These are phyloP conservation scores for Oedothorax gibbosus DNA, from an alignment of 1,140 invertebrate genomes.

Conservation along the genomic window DNA sequence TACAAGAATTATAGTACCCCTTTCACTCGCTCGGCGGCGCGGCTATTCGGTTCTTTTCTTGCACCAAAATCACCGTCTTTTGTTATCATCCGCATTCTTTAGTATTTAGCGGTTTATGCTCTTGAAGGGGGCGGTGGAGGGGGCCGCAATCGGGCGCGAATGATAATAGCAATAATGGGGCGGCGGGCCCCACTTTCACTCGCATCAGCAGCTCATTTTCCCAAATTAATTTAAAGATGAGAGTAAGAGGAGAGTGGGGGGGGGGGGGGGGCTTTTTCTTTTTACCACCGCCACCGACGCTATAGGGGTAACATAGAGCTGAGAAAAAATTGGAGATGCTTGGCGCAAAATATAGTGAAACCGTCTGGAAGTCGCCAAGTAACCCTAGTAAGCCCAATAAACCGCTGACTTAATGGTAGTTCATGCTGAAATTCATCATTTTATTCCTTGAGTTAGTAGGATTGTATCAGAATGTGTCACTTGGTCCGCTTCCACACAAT, in stretches of 20 bases:
- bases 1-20: constrained; percentile 58
- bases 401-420: no score
- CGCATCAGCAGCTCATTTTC: constrained; percentile 57
- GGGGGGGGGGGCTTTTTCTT: constrained; percentile 25
- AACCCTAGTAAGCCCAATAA: no score
- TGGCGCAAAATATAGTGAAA: no score
- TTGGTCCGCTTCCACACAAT: no score
- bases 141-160: constrained; percentile 49
- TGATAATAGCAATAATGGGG: constrained; percentile 57
- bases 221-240: constrained; percentile 57
- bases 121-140: neutral
- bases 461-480: no score
- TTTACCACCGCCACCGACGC: constrained; percentile 18
- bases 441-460: no score
- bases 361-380: no score
- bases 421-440: no score
- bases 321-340: no score
- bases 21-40: constrained; percentile 54
- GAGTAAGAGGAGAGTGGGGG: constrained; percentile 15
- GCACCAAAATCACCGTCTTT: constrained; percentile 36
- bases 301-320: no score
- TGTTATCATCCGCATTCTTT: constrained; percentile 56
- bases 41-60: constrained; percentile 36
- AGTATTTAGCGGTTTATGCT: constrained; percentile 54
- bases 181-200: constrained; percentile 38